These are phyloP conservation scores for Colinus virginianus DNA, from an alignment of 2,113 vertebrate species.

Conservation along the genomic window DNA sequence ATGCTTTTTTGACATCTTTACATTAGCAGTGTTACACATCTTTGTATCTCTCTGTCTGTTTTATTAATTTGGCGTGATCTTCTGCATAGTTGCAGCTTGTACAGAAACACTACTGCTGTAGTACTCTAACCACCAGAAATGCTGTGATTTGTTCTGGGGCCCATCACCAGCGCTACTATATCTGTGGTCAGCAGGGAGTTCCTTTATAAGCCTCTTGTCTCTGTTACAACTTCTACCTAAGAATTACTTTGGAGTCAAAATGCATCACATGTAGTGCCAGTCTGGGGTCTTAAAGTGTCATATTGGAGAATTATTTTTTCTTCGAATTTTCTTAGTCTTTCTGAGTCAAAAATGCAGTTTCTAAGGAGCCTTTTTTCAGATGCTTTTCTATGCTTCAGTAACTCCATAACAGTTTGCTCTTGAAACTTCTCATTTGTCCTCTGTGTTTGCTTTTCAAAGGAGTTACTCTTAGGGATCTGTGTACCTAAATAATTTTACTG, in stretches of 20 bases:
- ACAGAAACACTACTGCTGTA: too few relatives aligned
- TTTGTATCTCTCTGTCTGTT: not conserved
- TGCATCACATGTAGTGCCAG: too few relatives aligned
- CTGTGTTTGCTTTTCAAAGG: not conserved
- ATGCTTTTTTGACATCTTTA: not conserved
- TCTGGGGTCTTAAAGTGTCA: not conserved
- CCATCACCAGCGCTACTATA: fast-evolving
- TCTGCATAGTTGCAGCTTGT: fast-evolving
- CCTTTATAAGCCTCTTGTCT: not conserved
- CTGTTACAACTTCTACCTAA: not conserved
- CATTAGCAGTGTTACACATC: fast-evolving
- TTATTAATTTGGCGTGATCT: not conserved
- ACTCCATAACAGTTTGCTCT: not conserved
- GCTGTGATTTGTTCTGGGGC: not conserved
- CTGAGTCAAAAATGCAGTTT: not conserved
- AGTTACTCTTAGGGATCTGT: not conserved
- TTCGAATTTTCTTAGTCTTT: not conserved
- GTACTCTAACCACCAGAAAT: not conserved
- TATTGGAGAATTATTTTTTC: not conserved
- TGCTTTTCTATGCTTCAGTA: not conserved
- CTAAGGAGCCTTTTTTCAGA: not conserved
- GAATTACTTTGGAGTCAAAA: not conserved
- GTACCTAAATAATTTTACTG: not conserved
- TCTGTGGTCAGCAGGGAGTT: not conserved
- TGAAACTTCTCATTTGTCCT: not conserved